Base-by-base conservation (phyloP, 2,797 vertebrate species). In the Pteronotus mesoamericanus region DNA sequence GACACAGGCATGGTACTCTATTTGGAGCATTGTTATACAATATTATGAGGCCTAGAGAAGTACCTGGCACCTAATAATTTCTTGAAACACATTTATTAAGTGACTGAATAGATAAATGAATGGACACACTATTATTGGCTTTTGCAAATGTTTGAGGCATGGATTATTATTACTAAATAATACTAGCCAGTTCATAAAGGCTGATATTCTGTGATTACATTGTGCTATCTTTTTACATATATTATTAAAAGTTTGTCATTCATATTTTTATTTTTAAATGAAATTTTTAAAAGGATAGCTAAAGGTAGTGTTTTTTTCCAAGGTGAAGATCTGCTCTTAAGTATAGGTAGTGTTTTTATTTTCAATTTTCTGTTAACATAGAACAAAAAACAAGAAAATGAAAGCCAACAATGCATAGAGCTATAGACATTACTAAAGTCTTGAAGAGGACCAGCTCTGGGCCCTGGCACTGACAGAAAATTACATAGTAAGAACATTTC, bases 381-480 rank as follows among this genome's bases (percentile, higher is more conserved):
- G 53, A 95, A 89, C 59, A 86, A 83, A 95, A 79, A 86, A 83
- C 0, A 55, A 93, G 48, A 86, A 53, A 55, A 44, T 39, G 29
- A 86, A 86, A 79, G 57, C 32, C 18, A 59, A 19, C 16, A 7
- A 82, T 51, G 18, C 37, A n/a, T 0, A 86, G 34, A 85, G 48
- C 46, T 57, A 42, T 21, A 61, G 24, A 92, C 19, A 34, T 21
- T 68, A 64, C 21, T 37, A 15, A 53, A 19, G 42, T 82, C 97
- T 95, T 96, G 87, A 89, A 86, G 42, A 91, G 44, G 37, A 71
- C 51, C 2, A 42, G 83, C 46, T 51, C 57, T 53, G 32, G 93
- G n/a, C 2, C 16, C 32, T 10, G 34, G 19, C 1, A 2, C 0
- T 1, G 29, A 64, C 15, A 64, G 18, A 3, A 74, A 48, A 26